phyloP scores from a whole-genome alignment of 1,140 invertebrate species.

The Protaetia brevitarsis region DNA sequence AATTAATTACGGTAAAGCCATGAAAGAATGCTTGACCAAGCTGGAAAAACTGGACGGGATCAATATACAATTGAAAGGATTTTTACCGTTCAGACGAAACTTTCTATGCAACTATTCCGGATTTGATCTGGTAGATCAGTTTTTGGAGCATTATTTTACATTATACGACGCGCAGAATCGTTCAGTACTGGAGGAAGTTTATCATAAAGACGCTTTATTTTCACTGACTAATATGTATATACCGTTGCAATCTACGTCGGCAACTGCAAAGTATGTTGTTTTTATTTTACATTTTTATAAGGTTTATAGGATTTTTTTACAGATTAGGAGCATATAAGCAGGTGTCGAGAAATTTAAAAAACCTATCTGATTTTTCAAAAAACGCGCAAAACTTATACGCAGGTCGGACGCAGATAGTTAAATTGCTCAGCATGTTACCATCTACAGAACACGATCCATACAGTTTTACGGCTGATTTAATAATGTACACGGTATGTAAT shows the following conservation, averaged over 20 bases:
- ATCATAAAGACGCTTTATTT: slow-evolving; percentile 77
- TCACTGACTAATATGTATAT: slow-evolving; percentile 60
- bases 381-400: slow-evolving; percentile 32
- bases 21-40: slow-evolving; percentile 36
- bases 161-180: slow-evolving; percentile 79
- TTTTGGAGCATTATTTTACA: slow-evolving; percentile 78
- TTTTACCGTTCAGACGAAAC: slow-evolving; percentile 63
- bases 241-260: slow-evolving; percentile 44
- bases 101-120: slow-evolving; percentile 64
- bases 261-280: slow-evolving; percentile 33
- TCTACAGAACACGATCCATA: slow-evolving; percentile 75
- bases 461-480: slow-evolving; percentile 79
- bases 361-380: slow-evolving; percentile 41
- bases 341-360: slow-evolving; percentile 38
- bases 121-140: slow-evolving; percentile 66
- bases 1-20: slow-evolving; percentile 66
- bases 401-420: slow-evolving; percentile 69
- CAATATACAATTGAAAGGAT: slow-evolving; percentile 49
- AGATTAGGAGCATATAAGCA: slow-evolving; percentile 40
- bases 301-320: background rate
- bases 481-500: slow-evolving; percentile 65
- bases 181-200: slow-evolving; percentile 73
- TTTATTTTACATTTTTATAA: too few species aligned
- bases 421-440: slow-evolving; percentile 71
- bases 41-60: slow-evolving; percentile 60